Conservation (phyloP, 2,797 vertebrate genomes). For the Setipinna tenuifilis region DNA sequence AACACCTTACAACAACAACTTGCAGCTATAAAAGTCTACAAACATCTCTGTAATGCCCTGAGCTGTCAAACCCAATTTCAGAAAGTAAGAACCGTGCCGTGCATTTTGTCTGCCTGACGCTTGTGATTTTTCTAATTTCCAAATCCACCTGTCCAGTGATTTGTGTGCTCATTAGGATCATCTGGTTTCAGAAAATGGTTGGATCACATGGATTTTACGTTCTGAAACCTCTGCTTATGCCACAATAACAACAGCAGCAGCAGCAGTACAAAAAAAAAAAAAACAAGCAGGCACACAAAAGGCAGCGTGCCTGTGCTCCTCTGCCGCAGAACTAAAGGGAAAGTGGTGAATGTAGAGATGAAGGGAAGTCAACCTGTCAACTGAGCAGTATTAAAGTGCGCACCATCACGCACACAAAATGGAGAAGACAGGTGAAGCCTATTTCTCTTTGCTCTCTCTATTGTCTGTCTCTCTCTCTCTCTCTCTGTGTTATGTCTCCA, state of each 20-base stretch:
- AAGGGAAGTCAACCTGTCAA: neutral
- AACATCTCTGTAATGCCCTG: too few relatives aligned
- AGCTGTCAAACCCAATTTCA: too few relatives aligned
- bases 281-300: neutral
- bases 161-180: too few relatives aligned
- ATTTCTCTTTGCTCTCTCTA: constrained; percentile 31
- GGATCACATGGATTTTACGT: too few relatives aligned
- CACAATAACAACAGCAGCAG: neutral
- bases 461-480: neutral
- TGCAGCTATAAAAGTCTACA: neutral
- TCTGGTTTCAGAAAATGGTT: too few relatives aligned
- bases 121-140: too few relatives aligned
- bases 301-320: neutral
- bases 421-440: neutral
- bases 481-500: neutral
- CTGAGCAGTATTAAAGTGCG: neutral
- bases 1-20: neutral
- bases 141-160: too few relatives aligned
- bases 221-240: too few relatives aligned
- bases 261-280: neutral
- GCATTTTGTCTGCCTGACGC: too few relatives aligned
- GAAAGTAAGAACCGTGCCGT: too few relatives aligned
- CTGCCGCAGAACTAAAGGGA: neutral
- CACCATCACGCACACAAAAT: neutral
- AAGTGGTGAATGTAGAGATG: neutral